These are phyloP conservation scores for Philopedon plagiatum DNA, from an alignment of 2,888 invertebrate genomes.

Conservation along the genomic window DNA sequence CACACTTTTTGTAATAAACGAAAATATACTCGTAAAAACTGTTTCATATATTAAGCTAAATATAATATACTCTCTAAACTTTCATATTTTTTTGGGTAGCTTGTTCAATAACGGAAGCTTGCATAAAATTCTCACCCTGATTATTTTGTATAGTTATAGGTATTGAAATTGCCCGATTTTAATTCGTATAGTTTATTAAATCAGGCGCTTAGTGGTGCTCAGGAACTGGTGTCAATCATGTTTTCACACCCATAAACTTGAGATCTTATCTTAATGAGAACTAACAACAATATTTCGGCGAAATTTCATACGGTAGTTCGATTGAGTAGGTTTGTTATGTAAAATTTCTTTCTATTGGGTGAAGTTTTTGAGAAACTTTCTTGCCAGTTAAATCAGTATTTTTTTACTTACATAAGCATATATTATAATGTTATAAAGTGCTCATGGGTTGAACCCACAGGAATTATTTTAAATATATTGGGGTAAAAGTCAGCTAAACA, in stretches of 20 bases:
- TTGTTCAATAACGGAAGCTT: slow-evolving; percentile 10
- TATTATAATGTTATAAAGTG: too few species aligned
- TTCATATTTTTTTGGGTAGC: slow-evolving; percentile 3
- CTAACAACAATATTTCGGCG: background rate
- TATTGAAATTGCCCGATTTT: too few species aligned
- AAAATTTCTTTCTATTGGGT: too few species aligned
- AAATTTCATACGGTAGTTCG: background rate
- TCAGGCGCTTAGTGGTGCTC: background rate
- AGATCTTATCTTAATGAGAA: background rate
- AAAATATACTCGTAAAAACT: background rate
- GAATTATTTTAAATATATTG: too few species aligned
- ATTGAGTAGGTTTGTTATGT: too few species aligned
- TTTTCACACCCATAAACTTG: background rate
- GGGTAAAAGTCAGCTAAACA: too few species aligned
- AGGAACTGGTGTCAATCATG: background rate
- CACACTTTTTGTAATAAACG: background rate
- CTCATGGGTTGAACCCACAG: too few species aligned
- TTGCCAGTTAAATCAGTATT: too few species aligned
- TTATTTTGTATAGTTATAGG: slow-evolving; percentile 9
- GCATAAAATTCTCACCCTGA: slow-evolving; percentile 13
- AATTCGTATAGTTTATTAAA: too few species aligned
- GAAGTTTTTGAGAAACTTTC: too few species aligned
- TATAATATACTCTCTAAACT: slow-evolving; percentile 1
- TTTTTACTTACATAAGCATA: too few species aligned
- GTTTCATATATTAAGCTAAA: background rate